Percentiles rank a stretch among this genome's conserved stretches.
Conservation (phyloP, 2,888 invertebrate species). For the Harmothoe impar region DNA sequence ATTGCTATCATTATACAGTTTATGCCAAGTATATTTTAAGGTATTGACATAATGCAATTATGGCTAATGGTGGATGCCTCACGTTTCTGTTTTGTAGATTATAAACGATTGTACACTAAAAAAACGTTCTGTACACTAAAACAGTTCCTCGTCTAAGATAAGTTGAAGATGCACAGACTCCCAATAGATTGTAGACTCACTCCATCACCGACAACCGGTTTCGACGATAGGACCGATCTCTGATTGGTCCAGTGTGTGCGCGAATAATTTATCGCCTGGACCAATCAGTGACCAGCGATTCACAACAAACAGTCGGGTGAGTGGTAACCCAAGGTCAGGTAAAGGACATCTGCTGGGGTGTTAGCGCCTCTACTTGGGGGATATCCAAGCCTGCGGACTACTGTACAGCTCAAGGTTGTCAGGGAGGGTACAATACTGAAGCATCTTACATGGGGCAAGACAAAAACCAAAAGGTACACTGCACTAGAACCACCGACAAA, state of each 20-base stretch:
- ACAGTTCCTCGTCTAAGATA: no score
- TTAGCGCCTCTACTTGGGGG: constrained; percentile 15
- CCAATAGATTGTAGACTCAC: constrained; percentile 17
- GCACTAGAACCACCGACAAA: constrained; percentile 11
- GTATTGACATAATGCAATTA: no score
- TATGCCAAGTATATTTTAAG: no score
- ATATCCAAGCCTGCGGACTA: constrained; percentile 5
- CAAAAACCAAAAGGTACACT: not conserved
- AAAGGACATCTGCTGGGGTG: not conserved
- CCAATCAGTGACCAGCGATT: constrained; percentile 59
- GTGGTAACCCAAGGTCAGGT: constrained; percentile 24
- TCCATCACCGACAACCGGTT: constrained; percentile 19
- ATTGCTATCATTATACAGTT: no score
- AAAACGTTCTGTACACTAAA: no score
- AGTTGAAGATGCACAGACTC: not conserved
- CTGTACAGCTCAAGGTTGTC: not conserved
- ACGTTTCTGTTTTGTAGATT: no score
- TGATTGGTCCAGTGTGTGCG: constrained; percentile 33
- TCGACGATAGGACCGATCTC: constrained; percentile 56
- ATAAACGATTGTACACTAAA: no score
- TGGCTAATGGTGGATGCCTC: no score
- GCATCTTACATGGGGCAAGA: not conserved
- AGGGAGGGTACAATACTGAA: constrained; percentile 22
- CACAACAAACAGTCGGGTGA: constrained; percentile 35
- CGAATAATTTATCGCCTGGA: constrained; percentile 5